Base-by-base conservation (phyloP, 2,113 vertebrate species). In the Circaetus gallicus region DNA sequence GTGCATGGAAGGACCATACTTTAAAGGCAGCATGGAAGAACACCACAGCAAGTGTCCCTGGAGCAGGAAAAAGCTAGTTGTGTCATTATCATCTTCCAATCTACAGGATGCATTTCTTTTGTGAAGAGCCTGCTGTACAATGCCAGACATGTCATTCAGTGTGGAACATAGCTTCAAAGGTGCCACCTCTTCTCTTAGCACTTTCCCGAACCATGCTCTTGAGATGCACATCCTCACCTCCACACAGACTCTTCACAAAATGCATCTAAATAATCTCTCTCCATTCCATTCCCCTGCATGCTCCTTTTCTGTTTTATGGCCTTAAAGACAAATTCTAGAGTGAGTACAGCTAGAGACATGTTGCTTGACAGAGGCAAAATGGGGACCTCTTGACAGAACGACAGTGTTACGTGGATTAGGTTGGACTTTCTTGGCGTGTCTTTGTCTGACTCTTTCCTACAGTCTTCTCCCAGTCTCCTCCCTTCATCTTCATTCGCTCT, bases 331-430 rank as follows among this genome's bases (percentile, higher is more conserved):
- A 87, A 55, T 71, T 85, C 31, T 67, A 28, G 15, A 42, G 42
- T 11, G 32, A 47, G 8, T 25, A 29, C 14, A 63, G 15, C 32
- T 66, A 50, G 16, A 66, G 31, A 32, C 0, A 0, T 45, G 29
- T 12, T 77, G 15, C 29, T 71, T 71, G 65, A 72, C 8, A 72
- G 34, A 61, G n/a, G 50, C 20, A 82, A 85, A 85, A 79, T 34
- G 22, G 4, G 7, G 22, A 82, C 11, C 15, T 78, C 25, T 70
- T 78, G n/a, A 43, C n/a, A 85, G 34, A 62, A 3, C 77, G 36
- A 56, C 34, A 34, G 10, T 2, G 4, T 61, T 53, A 32, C 7
- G 47, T 17, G 26, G 15, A 32, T 78, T 40, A 34, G 18, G 36
- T 32, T 43, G 32, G 24, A 69, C 42, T 67, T 53, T 32, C 19